Evolutionary conservation across 2,797 vertebrate genomes (phyloP), one percentile per base, ranked within the genome.

Genomic region (Melanotaenia maccullochi): DNA sequence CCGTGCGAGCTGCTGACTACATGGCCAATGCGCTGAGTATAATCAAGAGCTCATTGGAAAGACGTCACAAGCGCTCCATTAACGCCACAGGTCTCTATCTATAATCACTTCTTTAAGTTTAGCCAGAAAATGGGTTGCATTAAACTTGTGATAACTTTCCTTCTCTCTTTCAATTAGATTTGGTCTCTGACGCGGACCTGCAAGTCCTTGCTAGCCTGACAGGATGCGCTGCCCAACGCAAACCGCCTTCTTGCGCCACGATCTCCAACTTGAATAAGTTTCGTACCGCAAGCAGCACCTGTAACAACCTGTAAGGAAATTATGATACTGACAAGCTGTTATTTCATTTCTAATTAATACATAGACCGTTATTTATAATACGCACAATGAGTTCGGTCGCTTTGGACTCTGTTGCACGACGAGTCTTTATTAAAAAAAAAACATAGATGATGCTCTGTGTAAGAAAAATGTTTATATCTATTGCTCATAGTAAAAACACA

Each of bases 231-330:
- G 83, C 93, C 11, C 92, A 91, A 64, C 67, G 78, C 0, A 79
- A 36, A 0, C 3, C 56, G 0, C 84, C 91, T 11, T 73, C 85
- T 0, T 92, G 92, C 68, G 49, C 4, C 3, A 78, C 68, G 0
- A 79, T 72, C 35, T 52, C 79, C 9, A 65, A 85, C 6, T 0
- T 88, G 5, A 67, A 92, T 63, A 47, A 0, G 12, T 97, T 92
- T 69, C 90, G 95, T 64, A 96, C 93, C 0, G 90, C 95, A 61
- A 92, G 81, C 0, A 91, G 91, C 0, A 62, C 87, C 66, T 98
- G 97, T 90, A 98, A 97, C 90, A 97, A 97, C 91, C 90, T 75
- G 96, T 97, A 60, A 78, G 78, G 28, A 13, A 47, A 28, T 13
- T n/a, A 14, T 42, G 3, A 16, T 4, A 20, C 9, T 2, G 7